Evolutionary conservation across 1,140 invertebrate species (phyloP).

Genomic region (Orchesella cincta): DNA sequence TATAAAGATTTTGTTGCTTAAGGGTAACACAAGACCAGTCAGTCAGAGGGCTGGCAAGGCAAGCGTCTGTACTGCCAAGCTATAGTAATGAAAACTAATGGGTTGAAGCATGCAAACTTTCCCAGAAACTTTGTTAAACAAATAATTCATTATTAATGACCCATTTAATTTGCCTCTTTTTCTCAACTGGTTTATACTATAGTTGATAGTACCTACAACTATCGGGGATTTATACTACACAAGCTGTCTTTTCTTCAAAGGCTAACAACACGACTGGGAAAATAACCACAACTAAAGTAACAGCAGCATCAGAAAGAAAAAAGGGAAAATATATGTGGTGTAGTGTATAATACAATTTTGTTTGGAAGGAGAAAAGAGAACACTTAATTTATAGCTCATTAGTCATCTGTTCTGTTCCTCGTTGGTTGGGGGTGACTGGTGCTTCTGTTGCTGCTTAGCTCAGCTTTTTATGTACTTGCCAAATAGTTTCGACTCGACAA

Average conservation of each 20-base stretch:
- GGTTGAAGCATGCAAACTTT: conserved; percentile 15
- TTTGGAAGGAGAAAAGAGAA: conserved; percentile 17
- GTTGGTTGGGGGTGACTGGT: conserved; percentile 2
- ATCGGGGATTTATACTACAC: too few species aligned
- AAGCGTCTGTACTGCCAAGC: background rate
- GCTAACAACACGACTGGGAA: too few species aligned
- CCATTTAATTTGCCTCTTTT: conserved; percentile 34
- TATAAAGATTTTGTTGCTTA: too few species aligned
- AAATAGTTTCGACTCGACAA: background rate
- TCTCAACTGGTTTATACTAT: background rate
- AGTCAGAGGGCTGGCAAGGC: too few species aligned
- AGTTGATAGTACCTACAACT: too few species aligned
- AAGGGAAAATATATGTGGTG: conserved; percentile 1
- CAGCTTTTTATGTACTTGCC: background rate
- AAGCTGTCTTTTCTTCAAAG: too few species aligned
- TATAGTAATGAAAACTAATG: conserved; percentile 18
- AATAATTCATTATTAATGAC: conserved; percentile 41
- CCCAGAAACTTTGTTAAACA: conserved; percentile 19
- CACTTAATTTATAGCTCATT: conserved; percentile 42
- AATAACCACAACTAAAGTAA: background rate
- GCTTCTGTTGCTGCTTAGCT: background rate
- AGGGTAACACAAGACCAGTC: too few species aligned
- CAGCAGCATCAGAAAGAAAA: background rate
- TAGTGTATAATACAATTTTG: too few species aligned
- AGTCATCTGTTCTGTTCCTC: conserved; percentile 40